Conservation (phyloP, 2,113 vertebrate genomes). For the Nettapus auritus region DNA sequence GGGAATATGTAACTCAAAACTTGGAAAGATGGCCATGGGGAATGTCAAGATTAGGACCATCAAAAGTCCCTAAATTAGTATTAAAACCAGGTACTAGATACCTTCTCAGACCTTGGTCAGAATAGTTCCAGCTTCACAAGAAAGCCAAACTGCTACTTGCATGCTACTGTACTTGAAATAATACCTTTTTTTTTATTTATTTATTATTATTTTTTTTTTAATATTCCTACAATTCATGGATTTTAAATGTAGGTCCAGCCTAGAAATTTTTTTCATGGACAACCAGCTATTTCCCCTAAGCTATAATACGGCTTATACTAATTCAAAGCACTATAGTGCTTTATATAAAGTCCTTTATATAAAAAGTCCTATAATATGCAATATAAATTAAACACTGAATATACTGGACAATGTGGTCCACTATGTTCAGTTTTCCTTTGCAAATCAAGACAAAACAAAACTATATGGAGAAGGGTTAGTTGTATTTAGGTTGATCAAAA, state of each 20-base stretch:
- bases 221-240: neutral
- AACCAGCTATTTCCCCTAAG: neutral
- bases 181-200: neutral
- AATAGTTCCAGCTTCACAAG: neutral
- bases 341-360: neutral
- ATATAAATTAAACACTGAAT: neutral
- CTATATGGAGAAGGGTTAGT: neutral
- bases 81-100: neutral
- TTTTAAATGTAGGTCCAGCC: neutral
- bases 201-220: no score
- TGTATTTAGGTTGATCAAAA: neutral
- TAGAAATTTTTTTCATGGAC: neutral
- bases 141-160: neutral
- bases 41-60: neutral
- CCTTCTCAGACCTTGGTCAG: neutral
- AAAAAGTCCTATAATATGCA: no score
- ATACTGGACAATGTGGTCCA: neutral
- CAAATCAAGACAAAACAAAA: neutral
- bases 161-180: neutral
- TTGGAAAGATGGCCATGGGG: neutral
- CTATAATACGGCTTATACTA: neutral
- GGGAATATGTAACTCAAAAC: neutral
- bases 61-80: neutral
- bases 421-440: neutral
- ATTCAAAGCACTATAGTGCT: neutral